Base-by-base conservation (phyloP, 2,888 invertebrate species). In the Xestia c-nigrum region DNA sequence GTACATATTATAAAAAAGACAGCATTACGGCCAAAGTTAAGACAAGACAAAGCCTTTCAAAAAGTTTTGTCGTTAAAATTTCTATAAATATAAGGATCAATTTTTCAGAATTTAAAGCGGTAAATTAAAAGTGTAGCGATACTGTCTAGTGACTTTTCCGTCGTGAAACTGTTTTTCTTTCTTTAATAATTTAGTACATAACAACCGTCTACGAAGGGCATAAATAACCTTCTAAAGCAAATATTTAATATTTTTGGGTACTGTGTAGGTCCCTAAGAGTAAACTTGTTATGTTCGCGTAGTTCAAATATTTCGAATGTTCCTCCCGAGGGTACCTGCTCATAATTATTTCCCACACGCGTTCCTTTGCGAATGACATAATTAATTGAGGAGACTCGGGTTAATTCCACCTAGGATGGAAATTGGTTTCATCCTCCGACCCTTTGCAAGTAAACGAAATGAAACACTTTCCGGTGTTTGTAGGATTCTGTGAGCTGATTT, bases 321-420 rank as follows among this genome's bases (percentile, higher is more conserved):
- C n/a, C 70, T 74, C 76, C 40, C 50, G 52, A 47, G 72, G 63
- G 40, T 57, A 76, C 69, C 66, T 74, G 65, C 63, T 64, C 47
- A 77, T 75, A 76, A 76, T 82, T 65, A 85, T 73, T 74, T 59
- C 38, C 31, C 55, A 76, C 55, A 75, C 76, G 47, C 24, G 21
- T 82, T 57, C 57, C 78, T 77, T 69, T 69, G 71, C 31, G 19
- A 79, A 77, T 77, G 47, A 72, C 52, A 61, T 72, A 76, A 81
- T 83, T 83, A 81, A 77, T 72, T 75, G 63, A 74, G 40, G 52
- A 72, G 40, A 57, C 63, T 74, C 24, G 59, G 57, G 50, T 74
- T 75, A 50, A 80, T 43, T 72, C 50, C 55, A 75, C n/a, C 63
- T 67, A 66, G 72, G 65, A 52, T 73, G 66, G 46, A 83, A 79